Base-by-base conservation (phyloP, 2,888 invertebrate species). In the Byasa hedistus region DNA sequence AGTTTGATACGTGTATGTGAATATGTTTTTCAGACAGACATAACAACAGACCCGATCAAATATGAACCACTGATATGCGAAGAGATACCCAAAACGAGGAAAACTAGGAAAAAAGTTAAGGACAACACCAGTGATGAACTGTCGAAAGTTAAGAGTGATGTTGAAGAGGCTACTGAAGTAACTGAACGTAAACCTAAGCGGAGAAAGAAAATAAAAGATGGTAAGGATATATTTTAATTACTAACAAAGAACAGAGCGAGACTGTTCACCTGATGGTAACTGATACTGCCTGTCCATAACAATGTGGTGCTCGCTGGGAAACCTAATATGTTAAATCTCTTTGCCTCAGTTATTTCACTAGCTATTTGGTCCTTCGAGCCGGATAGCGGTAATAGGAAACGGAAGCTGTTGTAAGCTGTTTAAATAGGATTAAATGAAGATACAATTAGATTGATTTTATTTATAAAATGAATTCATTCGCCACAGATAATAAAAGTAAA, bases 51-150 rank as follows among this genome's bases (percentile, higher is more conserved):
- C 56, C 44, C 63, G 21, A 52, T 63, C 44, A 23, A 66, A 52
- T 27, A 69, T 21, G 54, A 61, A 44, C 54, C 66, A 27, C 23
- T 27, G 4, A 52, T 64, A 55, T 67, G 54, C 67, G 68, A 24
- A 15, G n/a, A 3, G 5, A 67, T 63, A 61, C 61, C 61, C 10
- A 66, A 61, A 21, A 39, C 57, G 58, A 19, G 66, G 66, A 65
- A 70, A 67, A 24, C 17, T 24, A 71, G 64, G 64, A 77, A 59
- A 22, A 72, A 57, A 1, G 73, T 75, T 1, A 76, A 76, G 0
- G 87, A 84, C 44, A 72, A 80, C 27, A 86, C 89, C 0, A 89
- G 89, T 10, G 87, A 89, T 21, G 89, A 89, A 55, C 89, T 89
- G 0, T 74, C 89, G 0, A 32, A 58, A 7, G 77, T 76, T 60